A percentile compares a stretch with the other conserved stretches of the same genome.
These are phyloP conservation scores for Chitala chitala DNA, from an alignment of 2,113 vertebrate genomes.

Conservation along the genomic window DNA sequence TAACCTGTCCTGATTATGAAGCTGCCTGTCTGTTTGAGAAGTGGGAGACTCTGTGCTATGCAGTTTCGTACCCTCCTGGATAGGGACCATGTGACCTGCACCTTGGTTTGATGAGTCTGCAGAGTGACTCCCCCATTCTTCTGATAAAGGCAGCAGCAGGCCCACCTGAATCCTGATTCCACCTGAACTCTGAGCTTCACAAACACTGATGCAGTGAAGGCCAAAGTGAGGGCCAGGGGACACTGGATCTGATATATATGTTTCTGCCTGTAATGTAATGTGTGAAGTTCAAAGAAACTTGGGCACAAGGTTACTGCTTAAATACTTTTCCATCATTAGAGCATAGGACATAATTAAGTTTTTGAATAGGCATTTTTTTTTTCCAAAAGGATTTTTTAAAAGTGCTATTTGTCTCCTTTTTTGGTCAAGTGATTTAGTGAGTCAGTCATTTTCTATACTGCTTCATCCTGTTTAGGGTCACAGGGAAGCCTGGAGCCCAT, in stretches of 20 bases:
- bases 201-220: not conserved
- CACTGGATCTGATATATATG: not conserved
- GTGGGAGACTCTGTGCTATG: not conserved
- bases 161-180: no score
- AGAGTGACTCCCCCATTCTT: not conserved
- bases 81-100: not conserved
- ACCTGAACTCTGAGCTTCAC: constrained; percentile 21
- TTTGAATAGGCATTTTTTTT: constrained; percentile 1
- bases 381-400: not conserved
- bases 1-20: constrained; percentile 10
- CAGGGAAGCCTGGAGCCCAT: no score
- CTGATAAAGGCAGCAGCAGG: no score
- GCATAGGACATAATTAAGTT: not conserved
- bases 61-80: not conserved
- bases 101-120: not conserved
- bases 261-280: not conserved
- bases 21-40: not conserved
- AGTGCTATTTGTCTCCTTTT: not conserved
- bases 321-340: not conserved
- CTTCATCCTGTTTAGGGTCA: no score
- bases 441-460: no score
- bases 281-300: constrained; percentile 12
- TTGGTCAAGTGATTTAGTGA: constrained; percentile 14
- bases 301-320: constrained; percentile 13
- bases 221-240: not conserved